These are phyloP conservation scores for Sialis lutaria DNA, from an alignment of 2,888 invertebrate genomes.

Conservation along the genomic window DNA sequence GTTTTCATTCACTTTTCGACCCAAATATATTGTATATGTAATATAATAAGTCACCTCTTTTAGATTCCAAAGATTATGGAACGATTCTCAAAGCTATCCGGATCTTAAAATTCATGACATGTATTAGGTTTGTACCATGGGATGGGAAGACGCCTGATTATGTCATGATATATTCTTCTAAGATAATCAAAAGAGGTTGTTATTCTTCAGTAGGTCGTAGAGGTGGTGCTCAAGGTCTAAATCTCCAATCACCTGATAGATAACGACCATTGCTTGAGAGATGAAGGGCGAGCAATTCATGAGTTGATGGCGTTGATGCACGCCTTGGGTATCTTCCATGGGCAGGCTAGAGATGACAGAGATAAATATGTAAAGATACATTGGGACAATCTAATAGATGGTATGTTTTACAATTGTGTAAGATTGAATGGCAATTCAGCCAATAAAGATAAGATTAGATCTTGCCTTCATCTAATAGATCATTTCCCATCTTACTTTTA, in stretches of 20 bases:
- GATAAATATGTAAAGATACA: constrained; percentile 52
- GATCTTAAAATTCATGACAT: constrained; percentile 44
- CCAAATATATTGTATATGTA: no score
- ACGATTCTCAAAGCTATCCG: constrained; percentile 40
- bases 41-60: constrained; percentile 8
- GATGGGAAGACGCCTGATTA: constrained; percentile 43
- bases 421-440: no score
- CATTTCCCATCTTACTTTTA: no score
- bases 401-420: constrained; percentile 20
- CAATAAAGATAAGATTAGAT: no score
- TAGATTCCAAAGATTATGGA: constrained; percentile 36
- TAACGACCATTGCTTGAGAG: constrained; percentile 45
- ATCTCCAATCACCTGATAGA: constrained; percentile 44
- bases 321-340: constrained; percentile 66
- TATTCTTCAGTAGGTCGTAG: constrained; percentile 60
- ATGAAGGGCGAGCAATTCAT: constrained; percentile 55
- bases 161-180: constrained; percentile 39
- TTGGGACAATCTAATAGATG: constrained; percentile 44
- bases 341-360: constrained; percentile 59
- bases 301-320: constrained; percentile 51
- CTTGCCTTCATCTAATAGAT: no score
- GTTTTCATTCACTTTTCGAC: no score
- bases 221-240: constrained; percentile 57
- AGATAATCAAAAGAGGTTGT: constrained; percentile 48
- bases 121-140: constrained; percentile 45